Evolutionary conservation across 2,113 vertebrate genomes (phyloP), one percentile per base, ranked within the genome.

Genomic region (Vulpes lagopus): DNA sequence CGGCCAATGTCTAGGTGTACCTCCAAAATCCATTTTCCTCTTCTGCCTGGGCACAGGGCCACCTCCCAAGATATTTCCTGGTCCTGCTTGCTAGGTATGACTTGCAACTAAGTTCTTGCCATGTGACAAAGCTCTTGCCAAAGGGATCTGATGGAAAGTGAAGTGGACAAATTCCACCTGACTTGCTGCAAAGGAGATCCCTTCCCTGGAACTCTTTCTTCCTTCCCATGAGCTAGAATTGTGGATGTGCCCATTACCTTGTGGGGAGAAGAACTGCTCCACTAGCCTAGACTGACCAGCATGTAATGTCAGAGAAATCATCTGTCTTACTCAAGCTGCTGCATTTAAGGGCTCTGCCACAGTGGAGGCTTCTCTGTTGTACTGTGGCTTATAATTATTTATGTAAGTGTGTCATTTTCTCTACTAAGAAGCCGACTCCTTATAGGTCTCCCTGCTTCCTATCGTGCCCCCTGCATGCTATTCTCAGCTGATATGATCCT

Each of bases 121-220:
- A 65, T 27, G 60, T 90, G 89, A 91, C 76, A 92, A 51, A 82
- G 23, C 49, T 95, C 64, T 74, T 86, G 65, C 49, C 71, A 90
- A 93, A 90, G 53, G 30, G 64, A 89, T 84, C 17, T 55, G 78
- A 88, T 25, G 8, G 55, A 93, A 90, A 86, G 38, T 81, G 64
- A 89, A 78, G 65, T 53, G 80, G 65, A 67, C 73, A 80, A 83
- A 76, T 82, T 82, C 67, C 69, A 82, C 6, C 4, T 83, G 43
- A 80, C 22, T 91, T 65, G 25, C 60, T 69, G 65, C 59, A 59
- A 87, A 87, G 76, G 57, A 91, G 81, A 76, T 59, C 27, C 49
- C 17, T 89, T 79, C 30, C n/a, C 38, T 60, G 55, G 25, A 80
- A 49, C 53, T 85, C 49, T 64, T 82, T 67, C 20, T 17, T 32